Base-by-base conservation (phyloP, 2,888 invertebrate species). In the Drosophila cracens region DNA sequence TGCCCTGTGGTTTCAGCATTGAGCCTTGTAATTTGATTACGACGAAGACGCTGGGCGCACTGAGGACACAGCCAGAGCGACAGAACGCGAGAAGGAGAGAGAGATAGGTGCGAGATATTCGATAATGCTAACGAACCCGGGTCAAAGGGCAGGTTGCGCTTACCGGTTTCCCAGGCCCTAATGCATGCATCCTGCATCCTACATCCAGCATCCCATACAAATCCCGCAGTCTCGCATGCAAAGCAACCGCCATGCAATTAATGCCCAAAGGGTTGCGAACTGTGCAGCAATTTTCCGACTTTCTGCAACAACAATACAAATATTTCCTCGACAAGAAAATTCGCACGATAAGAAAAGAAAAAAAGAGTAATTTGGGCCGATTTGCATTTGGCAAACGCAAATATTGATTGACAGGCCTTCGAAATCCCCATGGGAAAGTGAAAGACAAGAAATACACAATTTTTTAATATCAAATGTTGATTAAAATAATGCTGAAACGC, bases 11-110 rank as follows among this genome's bases (percentile, higher is more conserved):
- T 81, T 81, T 54, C 48, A 56, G 68, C 74, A 82, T 70, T 82
- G 76, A 25, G 67, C 86, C 83, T 66, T 80, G 85, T 85, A 85
- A 85, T 85, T 85, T 89, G 85, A 85, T 85, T 89, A 85, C 85
- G 69, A 29, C 71, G 52, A 77, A 74, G 61, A 68, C 62, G 87
- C 79, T 56, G 82, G 73, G 67, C 70, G 82, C 67, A 67, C 76
- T 73, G 70, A 85, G 77, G 27, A 53, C 54, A 25, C 2, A 53
- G 1, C 16, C 34, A 21, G 76, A 66, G 65, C 70, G 13, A 29
- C 38, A 25, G 27, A 68, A 33, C 10, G 69, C 59, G 52, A 40
- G 52, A 13, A 34, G 61, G 40, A 58, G 70, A 27, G 16, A 34
- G 25, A 18, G 18, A 54, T 46, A 46, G 46, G 46, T 52, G 51